These are phyloP conservation scores for Caretta caretta DNA, from an alignment of 2,113 vertebrate species.

Conservation along the genomic window DNA sequence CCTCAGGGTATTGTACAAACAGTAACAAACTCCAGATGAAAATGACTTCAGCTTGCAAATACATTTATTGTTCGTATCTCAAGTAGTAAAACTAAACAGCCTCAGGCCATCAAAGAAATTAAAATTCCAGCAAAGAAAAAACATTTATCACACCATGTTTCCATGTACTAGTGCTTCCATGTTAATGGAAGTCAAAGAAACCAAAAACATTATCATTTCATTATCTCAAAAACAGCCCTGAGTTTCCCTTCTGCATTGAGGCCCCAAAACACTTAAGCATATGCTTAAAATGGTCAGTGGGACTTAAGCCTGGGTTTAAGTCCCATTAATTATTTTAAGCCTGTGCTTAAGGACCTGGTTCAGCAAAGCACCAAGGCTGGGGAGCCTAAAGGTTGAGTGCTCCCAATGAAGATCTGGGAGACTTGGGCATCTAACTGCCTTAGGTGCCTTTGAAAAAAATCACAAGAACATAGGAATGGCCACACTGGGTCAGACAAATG, in stretches of 20 bases:
- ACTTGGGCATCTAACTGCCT: neutral
- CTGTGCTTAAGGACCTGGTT: neutral
- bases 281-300: neutral
- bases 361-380: neutral
- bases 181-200: neutral
- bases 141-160: neutral
- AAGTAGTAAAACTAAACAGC: slow-evolving; percentile 22
- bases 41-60: neutral
- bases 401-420: neutral
- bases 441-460: neutral
- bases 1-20: neutral
- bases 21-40: neutral
- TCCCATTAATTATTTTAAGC: neutral
- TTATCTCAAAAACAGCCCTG: neutral
- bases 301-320: neutral
- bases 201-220: neutral
- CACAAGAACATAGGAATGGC: neutral
- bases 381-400: neutral
- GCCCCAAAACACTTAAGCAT: neutral
- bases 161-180: neutral
- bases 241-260: neutral
- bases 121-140: slow-evolving; percentile 23
- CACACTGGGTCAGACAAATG: neutral
- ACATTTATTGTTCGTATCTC: neutral
- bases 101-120: slow-evolving; percentile 20